Conservation (phyloP, 2,888 invertebrate genomes). For the Apamea sordens region DNA sequence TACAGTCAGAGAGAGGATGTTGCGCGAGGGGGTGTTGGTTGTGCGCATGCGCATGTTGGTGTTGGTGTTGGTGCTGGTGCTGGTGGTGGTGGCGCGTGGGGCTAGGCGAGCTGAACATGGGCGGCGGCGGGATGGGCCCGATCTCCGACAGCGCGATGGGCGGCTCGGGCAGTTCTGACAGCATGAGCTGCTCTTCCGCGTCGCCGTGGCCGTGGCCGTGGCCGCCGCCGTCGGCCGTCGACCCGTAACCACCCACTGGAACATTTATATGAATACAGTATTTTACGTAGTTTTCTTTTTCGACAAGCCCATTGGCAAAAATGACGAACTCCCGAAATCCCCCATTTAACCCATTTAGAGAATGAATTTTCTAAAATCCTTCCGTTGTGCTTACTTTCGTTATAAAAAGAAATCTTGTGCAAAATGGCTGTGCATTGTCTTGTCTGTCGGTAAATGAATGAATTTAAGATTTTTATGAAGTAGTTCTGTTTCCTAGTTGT, state of each 20-base stretch:
- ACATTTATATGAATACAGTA: constrained; percentile 50
- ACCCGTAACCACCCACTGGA: constrained; percentile 91
- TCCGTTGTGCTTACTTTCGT: background rate
- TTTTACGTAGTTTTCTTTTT: background rate
- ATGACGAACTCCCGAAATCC: background rate
- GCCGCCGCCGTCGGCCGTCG: constrained; percentile 76
- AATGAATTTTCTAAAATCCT: background rate
- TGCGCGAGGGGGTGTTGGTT: constrained; percentile 78
- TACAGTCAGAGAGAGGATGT: constrained; percentile 85
- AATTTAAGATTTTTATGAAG: background rate
- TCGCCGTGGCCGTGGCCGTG: constrained; percentile 67
- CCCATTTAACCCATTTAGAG: no score
- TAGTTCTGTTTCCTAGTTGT: background rate
- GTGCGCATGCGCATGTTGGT: constrained; percentile 71
- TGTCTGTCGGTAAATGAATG: background rate
- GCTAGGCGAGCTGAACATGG: constrained; percentile 98
- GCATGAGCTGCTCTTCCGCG: constrained; percentile 91
- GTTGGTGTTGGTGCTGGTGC: constrained; percentile 74
- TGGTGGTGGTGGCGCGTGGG: constrained; percentile 89
- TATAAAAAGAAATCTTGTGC: background rate
- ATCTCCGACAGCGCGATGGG: constrained; percentile 98
- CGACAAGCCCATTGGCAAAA: background rate
- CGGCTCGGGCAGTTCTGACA: constrained; percentile 97
- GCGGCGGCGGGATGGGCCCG: constrained; percentile 98
- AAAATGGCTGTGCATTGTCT: background rate